Conservation (phyloP, 2,113 vertebrate genomes). For the Semnornis frantzii region DNA sequence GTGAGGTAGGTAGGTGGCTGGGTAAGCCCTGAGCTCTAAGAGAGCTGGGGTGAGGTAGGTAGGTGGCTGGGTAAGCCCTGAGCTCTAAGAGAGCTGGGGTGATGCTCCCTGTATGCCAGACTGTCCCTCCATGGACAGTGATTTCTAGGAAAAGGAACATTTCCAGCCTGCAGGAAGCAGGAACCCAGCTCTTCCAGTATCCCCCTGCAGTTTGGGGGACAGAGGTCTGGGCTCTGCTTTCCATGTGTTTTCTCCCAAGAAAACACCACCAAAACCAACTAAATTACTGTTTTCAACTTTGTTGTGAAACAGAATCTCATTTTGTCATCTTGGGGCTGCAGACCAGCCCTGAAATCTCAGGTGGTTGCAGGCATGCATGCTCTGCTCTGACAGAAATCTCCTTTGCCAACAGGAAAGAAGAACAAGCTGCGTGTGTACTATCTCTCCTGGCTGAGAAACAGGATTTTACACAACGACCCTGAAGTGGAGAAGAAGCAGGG, state of each 20-base stretch:
- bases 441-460: constrained; percentile 97
- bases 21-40: background rate
- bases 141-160: background rate
- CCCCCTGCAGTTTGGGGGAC: background rate
- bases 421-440: constrained; percentile 98
- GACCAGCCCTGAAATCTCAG: background rate
- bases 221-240: background rate
- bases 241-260: background rate
- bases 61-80: background rate
- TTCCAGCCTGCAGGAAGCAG: background rate
- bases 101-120: background rate
- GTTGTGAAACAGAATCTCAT: background rate
- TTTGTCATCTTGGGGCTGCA: background rate
- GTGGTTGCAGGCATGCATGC: rapidly evolving
- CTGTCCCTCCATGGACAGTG: background rate
- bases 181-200: background rate
- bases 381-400: background rate
- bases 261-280: background rate
- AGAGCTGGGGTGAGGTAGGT: background rate
- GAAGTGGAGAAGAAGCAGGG: constrained; percentile 99
- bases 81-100: background rate
- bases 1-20: no score
- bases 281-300: background rate
- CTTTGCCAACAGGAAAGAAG: constrained; percentile 85
- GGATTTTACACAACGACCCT: constrained; percentile 98